These are phyloP conservation scores for Platygyra sinensis DNA, from an alignment of 64 coral and sea anemone species.

Conservation along the genomic window DNA sequence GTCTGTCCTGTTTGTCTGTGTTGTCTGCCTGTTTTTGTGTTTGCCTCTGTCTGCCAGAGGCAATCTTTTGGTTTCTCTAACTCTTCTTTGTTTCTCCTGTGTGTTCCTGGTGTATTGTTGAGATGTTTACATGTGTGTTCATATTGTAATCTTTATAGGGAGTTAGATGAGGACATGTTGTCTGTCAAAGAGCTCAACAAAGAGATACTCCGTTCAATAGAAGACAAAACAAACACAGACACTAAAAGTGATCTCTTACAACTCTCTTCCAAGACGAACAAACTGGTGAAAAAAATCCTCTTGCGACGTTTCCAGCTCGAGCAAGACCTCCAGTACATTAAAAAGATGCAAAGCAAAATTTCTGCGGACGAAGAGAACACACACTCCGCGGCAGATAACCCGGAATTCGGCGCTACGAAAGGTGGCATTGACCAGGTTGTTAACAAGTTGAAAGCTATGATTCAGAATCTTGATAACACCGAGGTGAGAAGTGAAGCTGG, in stretches of 20 bases:
- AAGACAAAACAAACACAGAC: conserved; percentile 36
- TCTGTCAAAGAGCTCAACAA: conserved; percentile 62
- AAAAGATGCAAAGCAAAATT: conserved; percentile 54
- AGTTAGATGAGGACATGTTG: conserved; percentile 66
- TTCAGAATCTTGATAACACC: conserved; percentile 49
- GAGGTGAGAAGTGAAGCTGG: neutral
- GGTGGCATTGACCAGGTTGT: conserved; percentile 66
- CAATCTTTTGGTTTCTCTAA: too few species aligned
- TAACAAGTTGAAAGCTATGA: conserved; percentile 68
- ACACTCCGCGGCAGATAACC: neutral
- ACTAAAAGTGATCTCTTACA: conserved; percentile 51
- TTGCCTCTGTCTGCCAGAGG: too few species aligned
- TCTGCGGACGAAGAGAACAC: neutral
- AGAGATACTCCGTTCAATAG: conserved; percentile 49
- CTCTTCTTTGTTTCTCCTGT: neutral
- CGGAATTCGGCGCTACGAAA: conserved; percentile 15
- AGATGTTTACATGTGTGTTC: neutral
- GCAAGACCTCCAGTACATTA: conserved; percentile 67
- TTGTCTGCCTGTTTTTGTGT: too few species aligned
- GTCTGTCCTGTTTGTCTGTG: too few species aligned
- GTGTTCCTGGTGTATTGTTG: neutral
- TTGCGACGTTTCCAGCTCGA: conserved; percentile 79
- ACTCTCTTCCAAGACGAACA: conserved; percentile 53
- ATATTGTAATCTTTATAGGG: conserved; percentile 37
- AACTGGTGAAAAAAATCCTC: conserved; percentile 55